Conservation (phyloP, 2,113 vertebrate genomes). For the Agapornis roseicollis region DNA sequence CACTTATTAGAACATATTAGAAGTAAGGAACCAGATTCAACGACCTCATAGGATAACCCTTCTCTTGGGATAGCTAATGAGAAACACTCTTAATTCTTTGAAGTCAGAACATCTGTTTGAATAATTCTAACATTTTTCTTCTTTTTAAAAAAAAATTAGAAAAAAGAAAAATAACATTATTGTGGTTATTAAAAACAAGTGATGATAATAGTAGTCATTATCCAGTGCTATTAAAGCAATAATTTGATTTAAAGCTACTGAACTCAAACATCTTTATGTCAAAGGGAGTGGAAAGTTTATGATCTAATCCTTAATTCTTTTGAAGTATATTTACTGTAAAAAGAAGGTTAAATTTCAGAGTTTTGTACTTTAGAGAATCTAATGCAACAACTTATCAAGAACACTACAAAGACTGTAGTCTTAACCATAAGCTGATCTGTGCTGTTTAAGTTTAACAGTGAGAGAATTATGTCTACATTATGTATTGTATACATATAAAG, state of each 20-base stretch:
- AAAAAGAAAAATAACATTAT: neutral
- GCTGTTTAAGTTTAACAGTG: neutral
- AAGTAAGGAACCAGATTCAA: neutral
- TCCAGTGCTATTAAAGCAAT: neutral
- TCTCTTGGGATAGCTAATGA: neutral
- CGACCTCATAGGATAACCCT: neutral
- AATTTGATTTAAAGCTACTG: neutral
- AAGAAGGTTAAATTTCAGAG: neutral
- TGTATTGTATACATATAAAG: neutral
- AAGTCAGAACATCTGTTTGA: neutral
- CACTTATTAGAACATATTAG: neutral
- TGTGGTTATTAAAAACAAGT: neutral
- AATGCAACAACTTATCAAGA: neutral
- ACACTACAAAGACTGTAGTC: neutral
- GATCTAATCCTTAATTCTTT: neutral
- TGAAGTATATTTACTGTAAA: slow-evolving; percentile 3
- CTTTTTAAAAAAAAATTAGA: neutral
- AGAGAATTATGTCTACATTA: neutral
- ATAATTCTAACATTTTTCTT: neutral
- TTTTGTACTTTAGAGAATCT: neutral
- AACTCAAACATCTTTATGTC: neutral
- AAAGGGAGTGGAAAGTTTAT: neutral
- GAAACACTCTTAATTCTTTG: neutral
- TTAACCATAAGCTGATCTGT: neutral
- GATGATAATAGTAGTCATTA: neutral